Percentiles rank a stretch among this genome's conserved stretches.
Evolutionary conservation across 2,797 vertebrate species (phyloP).

Genomic region (Apodemus agrarius): DNA sequence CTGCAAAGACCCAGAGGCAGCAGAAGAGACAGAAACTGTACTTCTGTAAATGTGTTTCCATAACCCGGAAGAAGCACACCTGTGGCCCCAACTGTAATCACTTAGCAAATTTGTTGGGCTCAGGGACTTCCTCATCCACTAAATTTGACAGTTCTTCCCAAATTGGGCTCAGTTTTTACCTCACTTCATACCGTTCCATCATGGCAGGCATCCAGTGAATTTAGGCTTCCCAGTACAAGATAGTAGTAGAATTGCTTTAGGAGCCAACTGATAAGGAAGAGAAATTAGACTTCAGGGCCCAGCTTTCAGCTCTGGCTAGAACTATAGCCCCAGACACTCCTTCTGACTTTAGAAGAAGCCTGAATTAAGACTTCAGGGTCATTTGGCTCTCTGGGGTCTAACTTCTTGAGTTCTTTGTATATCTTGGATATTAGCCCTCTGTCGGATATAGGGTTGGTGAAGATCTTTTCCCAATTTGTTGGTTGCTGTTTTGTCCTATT

Average conservation of each 20-base stretch:
- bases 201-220: neutral
- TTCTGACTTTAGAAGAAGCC: neutral
- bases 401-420: too few species aligned
- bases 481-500: too few species aligned
- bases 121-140: neutral
- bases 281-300: neutral
- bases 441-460: too few species aligned
- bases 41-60: neutral
- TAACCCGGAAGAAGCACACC: neutral
- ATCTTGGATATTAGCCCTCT: too few species aligned
- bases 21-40: neutral
- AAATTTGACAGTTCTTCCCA: neutral
- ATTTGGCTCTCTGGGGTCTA: too few species aligned
- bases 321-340: neutral
- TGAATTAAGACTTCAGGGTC: neutral
- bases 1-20: neutral
- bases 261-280: neutral
- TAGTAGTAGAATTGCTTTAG: neutral
- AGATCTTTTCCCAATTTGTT: too few species aligned
- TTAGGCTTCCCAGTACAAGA: neutral
- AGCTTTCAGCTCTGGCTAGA: neutral
- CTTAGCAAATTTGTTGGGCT: neutral
- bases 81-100: neutral
- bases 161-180: neutral
- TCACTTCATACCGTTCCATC: neutral